Conservation (phyloP, 2,797 vertebrate species). For the Poliocrania exsul region DNA sequence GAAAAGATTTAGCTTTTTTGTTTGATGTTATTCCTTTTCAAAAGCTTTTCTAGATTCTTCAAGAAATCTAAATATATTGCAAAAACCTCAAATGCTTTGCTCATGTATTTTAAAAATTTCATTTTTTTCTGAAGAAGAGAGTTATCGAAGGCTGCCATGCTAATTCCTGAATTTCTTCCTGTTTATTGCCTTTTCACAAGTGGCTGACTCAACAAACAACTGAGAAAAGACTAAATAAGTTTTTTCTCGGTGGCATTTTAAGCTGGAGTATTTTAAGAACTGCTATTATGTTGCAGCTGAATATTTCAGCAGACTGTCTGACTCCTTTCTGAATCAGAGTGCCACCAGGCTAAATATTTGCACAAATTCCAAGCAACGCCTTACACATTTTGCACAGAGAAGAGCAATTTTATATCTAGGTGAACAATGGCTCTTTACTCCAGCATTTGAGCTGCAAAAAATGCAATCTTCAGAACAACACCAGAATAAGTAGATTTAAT, state of each 20-base stretch:
- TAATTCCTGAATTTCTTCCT: constrained; percentile 15
- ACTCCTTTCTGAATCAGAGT: constrained; percentile 13
- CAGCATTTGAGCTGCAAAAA: neutral
- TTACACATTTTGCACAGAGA: neutral
- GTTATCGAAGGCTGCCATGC: neutral
- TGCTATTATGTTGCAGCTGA: constrained; percentile 19
- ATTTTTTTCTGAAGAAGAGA: neutral
- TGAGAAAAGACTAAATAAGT: constrained; percentile 40
- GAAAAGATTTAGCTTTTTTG: neutral
- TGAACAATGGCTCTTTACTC: neutral
- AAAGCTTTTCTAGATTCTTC: neutral
- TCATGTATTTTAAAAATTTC: neutral
- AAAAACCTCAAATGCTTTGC: neutral
- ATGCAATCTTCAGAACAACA: neutral
- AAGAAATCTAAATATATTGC: neutral
- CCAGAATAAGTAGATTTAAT: neutral
- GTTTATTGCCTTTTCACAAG: constrained; percentile 31
- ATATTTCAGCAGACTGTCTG: constrained; percentile 30
- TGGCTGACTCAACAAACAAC: constrained; percentile 36
- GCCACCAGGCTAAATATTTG: constrained; percentile 6
- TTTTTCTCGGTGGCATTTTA: constrained; percentile 31
- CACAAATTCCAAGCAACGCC: neutral
- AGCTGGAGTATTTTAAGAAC: constrained; percentile 45
- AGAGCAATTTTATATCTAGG: neutral
- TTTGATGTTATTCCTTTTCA: neutral